Percentiles rank a stretch among this genome's conserved stretches.
These are phyloP conservation scores for Lasaia peninsularis DNA, from an alignment of 1,140 invertebrate genomes.

Conservation along the genomic window DNA sequence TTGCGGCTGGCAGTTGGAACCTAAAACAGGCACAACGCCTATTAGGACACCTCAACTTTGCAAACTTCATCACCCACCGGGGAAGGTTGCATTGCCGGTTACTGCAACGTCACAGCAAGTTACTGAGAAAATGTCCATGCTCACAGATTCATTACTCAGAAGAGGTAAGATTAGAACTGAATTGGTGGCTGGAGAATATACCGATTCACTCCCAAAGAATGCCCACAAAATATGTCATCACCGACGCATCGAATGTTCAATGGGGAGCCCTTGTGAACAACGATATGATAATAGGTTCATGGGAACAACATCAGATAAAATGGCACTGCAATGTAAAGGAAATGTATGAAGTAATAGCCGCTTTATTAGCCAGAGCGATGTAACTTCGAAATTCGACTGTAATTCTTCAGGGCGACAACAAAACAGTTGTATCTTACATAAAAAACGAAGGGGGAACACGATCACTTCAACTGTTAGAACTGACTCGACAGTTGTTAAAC, in stretches of 20 bases:
- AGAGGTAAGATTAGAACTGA: constrained; percentile 11
- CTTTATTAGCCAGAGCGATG: constrained; percentile 11
- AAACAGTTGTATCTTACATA: constrained; percentile 22
- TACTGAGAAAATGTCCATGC: constrained; percentile 4
- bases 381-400: constrained; percentile 17
- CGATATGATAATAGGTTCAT: constrained; percentile 17
- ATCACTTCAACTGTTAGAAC: constrained; percentile 32
- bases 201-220: constrained; percentile 23
- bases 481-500: too few species aligned
- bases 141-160: neutral
- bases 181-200: constrained; percentile 24
- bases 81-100: constrained; percentile 46
- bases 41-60: constrained; percentile 51
- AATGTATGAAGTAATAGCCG: constrained; percentile 37
- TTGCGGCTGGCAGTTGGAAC: constrained; percentile 25
- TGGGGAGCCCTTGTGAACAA: constrained; percentile 36
- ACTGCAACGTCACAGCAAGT: constrained; percentile 28
- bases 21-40: constrained; percentile 37
- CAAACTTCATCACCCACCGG: constrained; percentile 77
- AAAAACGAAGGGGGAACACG: constrained; percentile 40
- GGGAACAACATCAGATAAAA: constrained; percentile 20
- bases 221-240: constrained; percentile 34
- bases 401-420: constrained; percentile 48
- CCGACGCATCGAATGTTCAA: constrained; percentile 40
- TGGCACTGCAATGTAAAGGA: constrained; percentile 50